These are phyloP conservation scores for Allolobophora icterica DNA, from an alignment of 2,888 invertebrate genomes.

Conservation along the genomic window DNA sequence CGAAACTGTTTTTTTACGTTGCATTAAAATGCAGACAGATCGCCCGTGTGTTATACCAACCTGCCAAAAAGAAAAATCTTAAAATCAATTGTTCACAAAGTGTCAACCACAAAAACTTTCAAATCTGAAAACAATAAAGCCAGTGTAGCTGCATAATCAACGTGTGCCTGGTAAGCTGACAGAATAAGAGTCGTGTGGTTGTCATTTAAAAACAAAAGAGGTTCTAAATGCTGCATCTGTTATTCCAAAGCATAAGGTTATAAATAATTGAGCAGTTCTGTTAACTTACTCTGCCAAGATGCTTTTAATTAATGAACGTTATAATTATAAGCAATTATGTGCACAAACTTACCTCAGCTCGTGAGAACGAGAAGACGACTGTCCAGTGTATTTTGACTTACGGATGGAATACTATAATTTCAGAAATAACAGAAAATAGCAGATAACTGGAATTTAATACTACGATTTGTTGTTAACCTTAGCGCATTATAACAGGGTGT, in stretches of 20 bases:
- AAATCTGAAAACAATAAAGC: neutral
- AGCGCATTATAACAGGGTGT: neutral
- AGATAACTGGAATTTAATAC: neutral
- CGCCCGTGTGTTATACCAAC: neutral
- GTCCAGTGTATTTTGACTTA: constrained; percentile 21
- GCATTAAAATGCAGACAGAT: neutral
- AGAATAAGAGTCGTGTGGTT: neutral
- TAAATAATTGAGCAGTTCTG: neutral
- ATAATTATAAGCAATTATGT: neutral
- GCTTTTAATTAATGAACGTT: neutral
- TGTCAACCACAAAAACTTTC: too few species aligned
- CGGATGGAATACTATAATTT: constrained; percentile 7
- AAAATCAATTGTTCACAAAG: neutral
- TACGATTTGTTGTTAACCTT: neutral
- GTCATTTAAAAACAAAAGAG: neutral
- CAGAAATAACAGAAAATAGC: neutral
- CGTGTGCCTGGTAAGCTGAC: too few species aligned
- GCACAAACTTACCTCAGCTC: neutral
- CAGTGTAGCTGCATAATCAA: neutral
- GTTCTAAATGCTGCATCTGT: neutral
- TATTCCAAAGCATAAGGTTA: neutral
- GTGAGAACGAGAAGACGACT: neutral
- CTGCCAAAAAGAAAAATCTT: neutral
- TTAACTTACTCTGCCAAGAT: neutral
- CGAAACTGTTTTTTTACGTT: neutral